Evolutionary conservation across 2,797 vertebrate genomes (phyloP), one percentile per base, ranked within the genome.

Genomic region (Champsocephalus gunnari): DNA sequence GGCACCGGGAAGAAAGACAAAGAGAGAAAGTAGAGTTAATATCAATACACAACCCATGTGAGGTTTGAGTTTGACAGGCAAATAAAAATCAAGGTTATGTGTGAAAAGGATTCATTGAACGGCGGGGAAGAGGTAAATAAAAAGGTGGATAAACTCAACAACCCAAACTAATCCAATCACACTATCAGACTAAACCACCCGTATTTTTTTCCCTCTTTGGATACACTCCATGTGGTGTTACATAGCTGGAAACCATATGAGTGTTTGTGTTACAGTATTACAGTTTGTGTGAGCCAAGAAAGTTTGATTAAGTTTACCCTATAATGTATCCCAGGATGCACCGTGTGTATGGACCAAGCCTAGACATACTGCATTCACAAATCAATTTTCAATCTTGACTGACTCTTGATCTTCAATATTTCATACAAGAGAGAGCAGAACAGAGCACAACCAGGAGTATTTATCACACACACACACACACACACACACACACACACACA

Each of bases 321-420:
- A 17, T 69, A 43, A 79, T 64, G 65, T 58, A 80, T 82, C 72
- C 77, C 70, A 60, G 38, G 67, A 81, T 84, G 80, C 70, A 72
- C 50, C 60, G 9, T 41, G 57, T 54, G 48, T 66, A 13, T 32
- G 50, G 77, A 67, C 55, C 51, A 24, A 56, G 48, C 59, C 58
- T 32, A 24, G 50, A 76, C 68, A 51, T 19, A 54, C 41, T 24
- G 14, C 72, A 81, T 84, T 84, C 81, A 90, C 55, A 80, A 89
- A 88, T 89, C 86, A 82, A 82, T 89, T 86, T 90, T 88, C 78
- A 86, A 89, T 89, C 82, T 84, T 73, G 76, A 85, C 85, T 56
- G 66, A 76, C 76, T 83, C 66, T 73, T 79, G 44, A 85, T 88
- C 80, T 88, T 83, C 79, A 83, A 80, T 81, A 78, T 82, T 56